phyloP scores from a whole-genome alignment of 1,140 invertebrate genomes.

The Lasioglossum albipes region DNA sequence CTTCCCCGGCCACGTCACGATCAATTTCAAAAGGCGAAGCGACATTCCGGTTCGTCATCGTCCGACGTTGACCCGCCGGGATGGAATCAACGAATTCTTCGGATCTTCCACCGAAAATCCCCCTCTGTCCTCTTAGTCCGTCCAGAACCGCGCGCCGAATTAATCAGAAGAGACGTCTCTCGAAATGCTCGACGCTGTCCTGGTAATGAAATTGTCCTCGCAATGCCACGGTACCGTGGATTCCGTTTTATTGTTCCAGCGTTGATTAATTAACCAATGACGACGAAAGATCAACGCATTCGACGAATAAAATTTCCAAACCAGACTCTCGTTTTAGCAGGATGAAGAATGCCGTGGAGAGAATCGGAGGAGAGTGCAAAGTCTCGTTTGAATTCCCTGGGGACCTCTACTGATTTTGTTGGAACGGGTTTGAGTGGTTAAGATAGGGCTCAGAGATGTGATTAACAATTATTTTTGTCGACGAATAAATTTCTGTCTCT shows the following conservation, averaged over 20 bases:
- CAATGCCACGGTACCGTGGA: conserved; percentile 37
- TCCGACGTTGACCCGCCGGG: not conserved
- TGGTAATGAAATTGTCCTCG: conserved; percentile 62
- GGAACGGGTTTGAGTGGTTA: too few relatives aligned
- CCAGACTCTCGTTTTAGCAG: too few relatives aligned
- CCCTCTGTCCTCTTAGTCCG: not conserved
- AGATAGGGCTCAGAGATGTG: too few relatives aligned
- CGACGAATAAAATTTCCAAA: too few relatives aligned
- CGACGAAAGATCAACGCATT: conserved; percentile 15
- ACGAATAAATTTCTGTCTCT: too few relatives aligned
- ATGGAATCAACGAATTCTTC: conserved; percentile 27
- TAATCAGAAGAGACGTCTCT: conserved; percentile 59
- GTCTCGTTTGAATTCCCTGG: not conserved
- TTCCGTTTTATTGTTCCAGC: conserved; percentile 55
- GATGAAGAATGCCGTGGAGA: too few relatives aligned
- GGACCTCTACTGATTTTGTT: too few relatives aligned
- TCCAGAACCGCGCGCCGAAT: conserved; percentile 42
- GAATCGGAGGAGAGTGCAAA: not conserved
- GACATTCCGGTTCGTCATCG: conserved; percentile 28
- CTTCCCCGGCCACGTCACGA: conserved; percentile 5
- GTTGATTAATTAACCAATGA: conserved; percentile 61
- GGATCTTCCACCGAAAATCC: conserved; percentile 5
- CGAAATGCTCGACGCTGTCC: conserved; percentile 40
- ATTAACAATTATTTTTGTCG: too few relatives aligned
- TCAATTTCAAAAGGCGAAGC: conserved; percentile 6